Base-by-base conservation (phyloP, 2,113 vertebrate species). In the Scolopax mira region DNA sequence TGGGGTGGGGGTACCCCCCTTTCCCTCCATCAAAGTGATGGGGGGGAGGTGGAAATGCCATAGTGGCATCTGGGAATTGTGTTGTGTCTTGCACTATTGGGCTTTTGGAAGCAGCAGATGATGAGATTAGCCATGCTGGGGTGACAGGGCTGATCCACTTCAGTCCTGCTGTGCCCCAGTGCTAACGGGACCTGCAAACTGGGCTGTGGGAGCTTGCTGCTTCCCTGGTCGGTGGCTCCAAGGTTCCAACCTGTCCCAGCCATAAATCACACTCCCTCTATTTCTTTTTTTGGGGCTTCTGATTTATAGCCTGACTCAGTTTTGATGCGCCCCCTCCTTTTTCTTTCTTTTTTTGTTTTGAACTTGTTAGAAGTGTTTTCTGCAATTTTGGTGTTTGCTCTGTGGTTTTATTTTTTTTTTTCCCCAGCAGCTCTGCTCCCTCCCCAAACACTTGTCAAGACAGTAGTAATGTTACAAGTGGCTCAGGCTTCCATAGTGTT, bases 401-500 rank as follows among this genome's bases (percentile, higher is more conserved):
- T 11, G n/a, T n/a, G n/a, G n/a, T n/a, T n/a, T n/a, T n/a, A n/a
- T n/a, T n/a, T n/a, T n/a, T n/a, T n/a, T 69, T 57, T 25, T 37
- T 85, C 28, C 52, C 17, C 42, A 7, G 55, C 28, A 58, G 85
- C 77, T 93, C 88, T 57, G 48, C 79, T 66, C 90, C 42, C 64
- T 80, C 88, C 13, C 64, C 90, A 74, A 85, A 86, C 79, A 57
- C 93, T 93, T 93, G 88, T 95, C 72, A 90, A 94, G 93, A 74
- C 90, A 73, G 93, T 60, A 95, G 90, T 90, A 93, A 90, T 35
- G 71, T 96, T 94, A 77, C 88, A 51, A 91, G 95, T 55, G 79
- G 85, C 90, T 95, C 88, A 65, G 91, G 93, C 93, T 95, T 74
- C 75, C 96, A 94, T 74, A 94, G 92, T 96, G 92, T 95, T 95